Base-by-base conservation (phyloP, 92 coral and sea anemone species). In the Ricordea florida region DNA sequence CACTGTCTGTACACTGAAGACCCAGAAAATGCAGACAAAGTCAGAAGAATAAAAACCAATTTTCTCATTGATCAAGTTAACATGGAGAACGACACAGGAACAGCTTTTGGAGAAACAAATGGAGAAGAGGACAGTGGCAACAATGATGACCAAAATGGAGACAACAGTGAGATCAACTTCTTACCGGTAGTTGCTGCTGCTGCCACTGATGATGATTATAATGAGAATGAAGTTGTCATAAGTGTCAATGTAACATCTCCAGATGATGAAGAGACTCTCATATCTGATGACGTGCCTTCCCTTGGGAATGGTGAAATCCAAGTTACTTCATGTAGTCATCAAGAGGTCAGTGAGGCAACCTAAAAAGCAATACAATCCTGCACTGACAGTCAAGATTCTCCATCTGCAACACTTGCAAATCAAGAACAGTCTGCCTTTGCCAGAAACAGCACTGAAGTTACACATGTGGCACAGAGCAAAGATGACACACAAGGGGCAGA, bases 1-100 rank as follows among this genome's bases (percentile, higher is more conserved):
- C 74, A 72, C 57, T 28, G 71, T 35, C 37, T 81, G 9, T 33
- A 51, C 65, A 36, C 62, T 38, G 73, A 49, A 24, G 62, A 71
- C 26, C 53, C 61, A n/a, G n/a, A n/a, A 33, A 48, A 81, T 71
- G 81, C 73, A 8, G 62, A 47, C 26, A 62, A 57, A 20, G 22
- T 9, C 9, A 51, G 69, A 41, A 21, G 28, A n/a, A 26, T 23
- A 43, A 44, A 21, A 20, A 21, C 41, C 15, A 7, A 27, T 14
- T 13, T 40, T 21, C 36, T 14, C 65, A 31, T 15, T 27, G 17
- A 28, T 9, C n/a, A 23, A 58, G 11, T 22, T 31, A 29, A 17
- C 9, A 9, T 9, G n/a, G 45, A 38, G 10, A 38, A 38, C 10
- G 9, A n/a, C 9, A 38, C 10, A 38, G n/a, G 45, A n/a, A n/a